Base-by-base conservation (phyloP, 2,797 vertebrate genomes). In the Limnodromus scolopaceus region DNA sequence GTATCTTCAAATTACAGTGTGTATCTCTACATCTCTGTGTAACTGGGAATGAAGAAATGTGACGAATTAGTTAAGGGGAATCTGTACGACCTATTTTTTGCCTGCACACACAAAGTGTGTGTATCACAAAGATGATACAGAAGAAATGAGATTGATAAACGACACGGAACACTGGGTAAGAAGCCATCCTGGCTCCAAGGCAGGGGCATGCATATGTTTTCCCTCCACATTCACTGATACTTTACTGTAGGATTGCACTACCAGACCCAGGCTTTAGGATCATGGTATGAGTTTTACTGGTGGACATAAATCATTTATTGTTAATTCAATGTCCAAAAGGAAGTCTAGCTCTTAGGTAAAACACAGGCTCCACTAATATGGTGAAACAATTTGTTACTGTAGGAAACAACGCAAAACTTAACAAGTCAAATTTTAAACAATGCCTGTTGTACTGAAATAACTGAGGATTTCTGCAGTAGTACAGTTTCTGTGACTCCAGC, bases 51-150 rank as follows among this genome's bases (percentile, higher is more conserved):
- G 30, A 94, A 81, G 34, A 54, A 61, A 1, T 30, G 25, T 78
- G 32, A 75, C 86, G 39, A 69, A 66, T 48, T 34, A 77, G 60
- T 28, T 84, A 55, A 87, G 36, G 2, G 34, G 19, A 45, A 12
- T n/a, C 16, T 39, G 1, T 51, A 36, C 39, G n/a, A 63, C 19
- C 13, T 63, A 5, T 82, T 69, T 79, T 91, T 86, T 71, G 10
- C 16, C 6, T 39, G 6, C 9, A 28, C 28, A 25, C 16, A 48
- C 12, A 23, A 65, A 63, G 4, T 46, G 5, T 53, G 5, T 20
- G 1, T 13, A 45, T 64, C 49, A 61, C 17, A 78, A 46, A 78
- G 32, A 41, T 16, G 17, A 38, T 72, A 39, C 0, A 0, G 36
- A 86, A 82, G 23, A 83, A 82, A 69, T 13, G 4, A 89, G 16